A percentile compares a stretch with the other conserved stretches of the same genome.
Conservation (phyloP, 2,797 vertebrate genomes). For the Apodemus agrarius region DNA sequence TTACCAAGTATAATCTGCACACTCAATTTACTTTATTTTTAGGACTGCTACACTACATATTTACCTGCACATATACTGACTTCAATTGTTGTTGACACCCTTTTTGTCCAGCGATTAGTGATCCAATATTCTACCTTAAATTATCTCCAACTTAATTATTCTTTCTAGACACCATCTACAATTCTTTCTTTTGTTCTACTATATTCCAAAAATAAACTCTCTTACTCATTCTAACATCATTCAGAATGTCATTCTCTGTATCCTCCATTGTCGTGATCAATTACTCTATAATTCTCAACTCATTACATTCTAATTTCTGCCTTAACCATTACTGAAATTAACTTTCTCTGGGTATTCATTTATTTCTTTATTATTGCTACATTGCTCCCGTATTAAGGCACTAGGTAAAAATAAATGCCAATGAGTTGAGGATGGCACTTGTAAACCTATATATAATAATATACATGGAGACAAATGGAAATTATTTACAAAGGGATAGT, state of each 20-base stretch:
- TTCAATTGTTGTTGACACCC: not conserved
- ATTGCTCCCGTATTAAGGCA: not conserved
- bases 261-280: not conserved
- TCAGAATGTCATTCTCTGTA: not conserved
- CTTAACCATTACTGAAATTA: slow-evolving; percentile 37
- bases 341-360: slow-evolving; percentile 27
- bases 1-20: not conserved
- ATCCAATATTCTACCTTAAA: slow-evolving; percentile 17
- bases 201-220: slow-evolving; percentile 3
- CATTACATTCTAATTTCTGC: slow-evolving; percentile 30
- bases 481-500: not conserved
- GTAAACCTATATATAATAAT: not conserved
- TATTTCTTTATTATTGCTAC: slow-evolving; percentile 53
- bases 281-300: slow-evolving; percentile 14
- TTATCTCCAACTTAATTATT: not conserved
- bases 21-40: not conserved
- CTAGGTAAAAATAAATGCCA: not conserved
- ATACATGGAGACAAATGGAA: not conserved
- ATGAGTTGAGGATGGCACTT: not conserved
- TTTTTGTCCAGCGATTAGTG: not conserved
- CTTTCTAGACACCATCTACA: slow-evolving; percentile 15
- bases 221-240: not conserved
- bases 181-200: not conserved
- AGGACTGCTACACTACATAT: not conserved
- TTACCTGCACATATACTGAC: not conserved